A percentile compares a stretch with the other conserved stretches of the same genome.
These are phyloP conservation scores for Anolis apletophallus DNA, from an alignment of 2,797 vertebrate species.

Conservation along the genomic window DNA sequence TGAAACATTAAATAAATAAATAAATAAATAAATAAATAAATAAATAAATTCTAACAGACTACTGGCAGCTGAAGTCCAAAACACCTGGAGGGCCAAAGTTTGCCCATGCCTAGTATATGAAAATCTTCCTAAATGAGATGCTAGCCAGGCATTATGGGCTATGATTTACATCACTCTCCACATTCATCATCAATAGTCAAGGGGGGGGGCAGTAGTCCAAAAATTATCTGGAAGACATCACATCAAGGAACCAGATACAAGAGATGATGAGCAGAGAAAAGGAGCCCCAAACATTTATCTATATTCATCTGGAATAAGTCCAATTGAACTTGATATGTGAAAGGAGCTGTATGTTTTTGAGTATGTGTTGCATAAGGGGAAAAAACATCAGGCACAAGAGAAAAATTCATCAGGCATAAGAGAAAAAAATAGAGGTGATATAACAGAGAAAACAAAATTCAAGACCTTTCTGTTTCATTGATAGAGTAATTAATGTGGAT, in stretches of 20 bases:
- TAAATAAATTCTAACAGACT: no score
- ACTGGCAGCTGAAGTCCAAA: no score
- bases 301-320: no score
- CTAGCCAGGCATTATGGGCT: background rate
- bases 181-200: background rate
- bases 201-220: background rate
- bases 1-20: no score
- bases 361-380: background rate
- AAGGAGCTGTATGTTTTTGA: background rate
- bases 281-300: no score
- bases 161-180: background rate
- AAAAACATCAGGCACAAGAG: background rate
- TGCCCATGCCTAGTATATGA: no score
- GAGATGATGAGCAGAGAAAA: no score
- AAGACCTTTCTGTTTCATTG: background rate
- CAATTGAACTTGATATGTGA: background rate
- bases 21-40: no score
- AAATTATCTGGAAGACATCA: background rate
- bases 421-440: background rate
- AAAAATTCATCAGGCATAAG: no score
- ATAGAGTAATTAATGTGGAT: no score
- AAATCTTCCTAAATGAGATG: background rate
- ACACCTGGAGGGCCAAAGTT: no score
- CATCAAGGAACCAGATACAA: background rate
- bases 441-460: background rate